Evolutionary conservation across 2,888 invertebrate species (phyloP).

Genomic region (Lepidocyrtoides sp.): DNA sequence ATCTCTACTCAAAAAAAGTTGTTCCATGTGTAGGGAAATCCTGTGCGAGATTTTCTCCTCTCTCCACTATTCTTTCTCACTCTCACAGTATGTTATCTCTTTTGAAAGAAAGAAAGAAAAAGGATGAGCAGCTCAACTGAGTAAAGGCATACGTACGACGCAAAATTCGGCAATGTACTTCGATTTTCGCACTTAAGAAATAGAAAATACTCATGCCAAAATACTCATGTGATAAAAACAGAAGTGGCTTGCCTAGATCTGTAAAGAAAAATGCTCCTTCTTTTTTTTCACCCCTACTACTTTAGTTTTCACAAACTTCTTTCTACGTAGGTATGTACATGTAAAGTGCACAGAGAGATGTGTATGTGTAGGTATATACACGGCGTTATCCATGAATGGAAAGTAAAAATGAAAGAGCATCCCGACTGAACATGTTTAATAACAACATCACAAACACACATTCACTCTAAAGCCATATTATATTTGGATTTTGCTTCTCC

Average conservation of each 20-base stretch:
- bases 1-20: not conserved
- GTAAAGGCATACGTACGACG: not conserved
- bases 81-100: not conserved
- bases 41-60: conserved; percentile 24
- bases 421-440: not conserved
- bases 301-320: not conserved
- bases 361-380: no score
- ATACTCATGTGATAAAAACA: conserved; percentile 29
- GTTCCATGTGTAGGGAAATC: not conserved
- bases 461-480: not conserved
- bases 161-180: not conserved
- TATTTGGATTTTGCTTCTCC: not conserved
- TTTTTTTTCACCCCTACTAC: not conserved
- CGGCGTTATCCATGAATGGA: not conserved
- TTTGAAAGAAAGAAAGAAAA: not conserved
- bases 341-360: not conserved
- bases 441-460: not conserved
- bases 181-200: conserved; percentile 19
- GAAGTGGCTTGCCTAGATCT: no score
- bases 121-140: conserved; percentile 22
- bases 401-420: not conserved
- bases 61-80: not conserved
- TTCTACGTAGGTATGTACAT: no score
- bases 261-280: conserved; percentile 50
- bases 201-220: not conserved